Conservation (phyloP, 2,888 invertebrate genomes). For the Cecidostiba fungosa region DNA sequence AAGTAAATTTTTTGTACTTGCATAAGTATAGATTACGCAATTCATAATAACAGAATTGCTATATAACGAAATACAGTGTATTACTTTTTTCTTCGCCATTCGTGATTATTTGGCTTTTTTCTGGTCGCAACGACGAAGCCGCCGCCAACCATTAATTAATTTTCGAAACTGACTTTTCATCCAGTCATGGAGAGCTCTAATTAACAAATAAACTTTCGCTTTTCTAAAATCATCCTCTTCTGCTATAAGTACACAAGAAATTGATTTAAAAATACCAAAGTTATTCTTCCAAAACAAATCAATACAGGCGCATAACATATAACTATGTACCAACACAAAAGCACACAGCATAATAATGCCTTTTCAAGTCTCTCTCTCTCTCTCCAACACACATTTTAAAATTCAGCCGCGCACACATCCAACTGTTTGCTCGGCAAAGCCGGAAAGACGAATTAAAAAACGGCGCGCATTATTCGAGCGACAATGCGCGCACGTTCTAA, state of each 20-base stretch:
- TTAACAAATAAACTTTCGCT: background rate
- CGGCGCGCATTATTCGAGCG: constrained; percentile 8
- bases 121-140: too few species aligned
- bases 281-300: too few species aligned
- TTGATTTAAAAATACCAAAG: too few species aligned
- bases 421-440: background rate
- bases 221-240: background rate
- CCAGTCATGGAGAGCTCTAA: background rate
- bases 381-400: background rate
- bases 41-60: background rate
- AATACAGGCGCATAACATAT: background rate
- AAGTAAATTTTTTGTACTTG: constrained; percentile 5
- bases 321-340: background rate
- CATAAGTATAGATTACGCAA: constrained; percentile 11
- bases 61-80: background rate
- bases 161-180: background rate
- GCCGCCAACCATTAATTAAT: background rate
- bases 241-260: too few species aligned
- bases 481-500: constrained; percentile 23
- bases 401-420: background rate
- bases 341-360: background rate
- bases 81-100: background rate
- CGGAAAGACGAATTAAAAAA: constrained; percentile 37
- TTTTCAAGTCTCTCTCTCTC: background rate
- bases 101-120: background rate